Percentiles rank a stretch among this genome's conserved stretches.
phyloP scores from a whole-genome alignment of 1,140 invertebrate genomes.

The Phymorhynchus buccinoides region DNA sequence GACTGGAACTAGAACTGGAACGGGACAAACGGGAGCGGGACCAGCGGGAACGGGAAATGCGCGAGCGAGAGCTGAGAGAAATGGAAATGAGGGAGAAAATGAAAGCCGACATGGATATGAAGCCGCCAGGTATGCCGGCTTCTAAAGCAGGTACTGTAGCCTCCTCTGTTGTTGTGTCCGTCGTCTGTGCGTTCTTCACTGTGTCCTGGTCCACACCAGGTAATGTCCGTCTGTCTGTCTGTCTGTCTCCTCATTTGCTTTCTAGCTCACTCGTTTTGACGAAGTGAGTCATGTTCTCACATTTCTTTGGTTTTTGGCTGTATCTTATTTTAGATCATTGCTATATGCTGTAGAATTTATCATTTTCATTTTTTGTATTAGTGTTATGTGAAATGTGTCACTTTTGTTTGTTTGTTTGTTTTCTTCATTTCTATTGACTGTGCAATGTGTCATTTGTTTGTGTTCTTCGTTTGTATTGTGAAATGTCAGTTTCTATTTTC shows the following conservation, averaged over 20 bases:
- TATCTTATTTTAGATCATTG: too few relatives aligned
- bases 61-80: conserved; percentile 84
- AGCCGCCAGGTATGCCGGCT: conserved; percentile 65
- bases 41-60: conserved; percentile 82
- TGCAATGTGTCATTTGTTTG: background rate
- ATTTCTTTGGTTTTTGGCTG: too few relatives aligned
- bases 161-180: background rate
- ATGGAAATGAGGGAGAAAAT: conserved; percentile 81
- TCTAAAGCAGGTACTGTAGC: conserved; percentile 42
- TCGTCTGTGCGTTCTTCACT: background rate
- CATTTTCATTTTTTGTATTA: background rate
- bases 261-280: too few relatives aligned
- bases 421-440: too few relatives aligned
- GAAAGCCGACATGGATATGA: conserved; percentile 71
- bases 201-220: background rate
- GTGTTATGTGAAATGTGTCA: background rate
- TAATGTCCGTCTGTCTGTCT: too few relatives aligned
- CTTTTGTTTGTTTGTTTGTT: background rate
- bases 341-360: too few relatives aligned
- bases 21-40: conserved; percentile 88
- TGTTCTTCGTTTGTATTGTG: background rate
- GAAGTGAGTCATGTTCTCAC: too few relatives aligned
- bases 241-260: too few relatives aligned
- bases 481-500: background rate
- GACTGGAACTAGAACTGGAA: conserved; percentile 86